phyloP scores from a whole-genome alignment of 2,888 invertebrate genomes.

The Chymomyza caudatula region DNA sequence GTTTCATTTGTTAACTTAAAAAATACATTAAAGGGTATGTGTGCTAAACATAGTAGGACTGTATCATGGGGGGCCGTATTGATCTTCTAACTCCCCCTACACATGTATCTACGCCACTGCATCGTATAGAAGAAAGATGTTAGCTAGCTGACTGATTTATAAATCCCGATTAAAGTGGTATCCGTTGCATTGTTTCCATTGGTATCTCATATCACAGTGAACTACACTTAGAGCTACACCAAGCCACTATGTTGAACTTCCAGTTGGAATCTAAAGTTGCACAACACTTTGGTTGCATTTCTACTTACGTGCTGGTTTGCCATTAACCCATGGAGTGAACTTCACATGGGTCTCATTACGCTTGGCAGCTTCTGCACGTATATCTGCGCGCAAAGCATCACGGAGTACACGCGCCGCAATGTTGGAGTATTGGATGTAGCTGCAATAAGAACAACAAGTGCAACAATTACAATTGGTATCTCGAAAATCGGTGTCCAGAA shows the following conservation, averaged over 20 bases:
- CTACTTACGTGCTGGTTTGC: slow-evolving; percentile 90
- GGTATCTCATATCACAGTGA: no score
- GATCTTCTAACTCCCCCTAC: no score
- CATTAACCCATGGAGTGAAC: slow-evolving; percentile 93
- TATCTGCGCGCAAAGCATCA: slow-evolving; percentile 87
- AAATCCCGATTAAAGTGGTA: no score
- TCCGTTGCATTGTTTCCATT: not conserved
- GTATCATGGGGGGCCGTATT: no score
- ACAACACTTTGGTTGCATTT: not conserved
- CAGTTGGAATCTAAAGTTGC: not conserved
- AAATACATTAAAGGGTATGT: no score
- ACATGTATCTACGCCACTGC: no score
- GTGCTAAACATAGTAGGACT: no score
- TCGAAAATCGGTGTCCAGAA: not conserved
- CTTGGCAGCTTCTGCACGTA: slow-evolving; percentile 85
- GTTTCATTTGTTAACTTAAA: no score
- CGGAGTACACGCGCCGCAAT: slow-evolving; percentile 92
- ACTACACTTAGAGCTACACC: not conserved
- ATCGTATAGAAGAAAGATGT: no score
- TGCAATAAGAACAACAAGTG: slow-evolving; percentile 76
- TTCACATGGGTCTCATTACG: slow-evolving; percentile 87
- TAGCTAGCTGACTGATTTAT: not conserved
- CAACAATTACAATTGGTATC: slow-evolving; percentile 1
- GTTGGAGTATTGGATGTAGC: slow-evolving; percentile 97
- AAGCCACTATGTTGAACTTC: not conserved